A percentile compares a stretch with the other conserved stretches of the same genome.
Evolutionary conservation across 2,113 vertebrate genomes (phyloP).

Genomic region (Neotoma lepida): DNA sequence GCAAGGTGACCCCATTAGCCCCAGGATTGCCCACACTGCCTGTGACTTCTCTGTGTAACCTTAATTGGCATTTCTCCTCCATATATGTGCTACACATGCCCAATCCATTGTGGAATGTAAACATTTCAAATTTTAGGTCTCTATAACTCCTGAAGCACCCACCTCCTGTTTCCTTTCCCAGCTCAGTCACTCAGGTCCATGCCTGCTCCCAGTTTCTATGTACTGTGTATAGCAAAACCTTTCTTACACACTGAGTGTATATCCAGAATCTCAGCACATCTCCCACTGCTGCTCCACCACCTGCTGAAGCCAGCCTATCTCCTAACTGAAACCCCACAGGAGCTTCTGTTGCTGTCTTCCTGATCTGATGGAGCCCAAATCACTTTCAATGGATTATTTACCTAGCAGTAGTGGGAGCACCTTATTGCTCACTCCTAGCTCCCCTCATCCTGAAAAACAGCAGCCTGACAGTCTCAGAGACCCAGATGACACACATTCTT

Average conservation of each 20-base stretch:
- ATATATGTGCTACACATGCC: not conserved
- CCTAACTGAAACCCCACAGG: fast-evolving
- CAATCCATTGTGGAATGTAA: not conserved
- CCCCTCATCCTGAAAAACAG: not conserved
- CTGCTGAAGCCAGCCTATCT: not conserved
- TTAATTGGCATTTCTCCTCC: not conserved
- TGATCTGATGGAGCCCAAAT: fast-evolving
- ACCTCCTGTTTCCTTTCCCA: not conserved
- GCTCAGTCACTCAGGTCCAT: not conserved
- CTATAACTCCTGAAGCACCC: not conserved
- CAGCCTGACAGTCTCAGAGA: too few species aligned
- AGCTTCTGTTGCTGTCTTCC: fast-evolving
- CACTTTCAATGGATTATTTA: not conserved
- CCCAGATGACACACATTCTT: not conserved
- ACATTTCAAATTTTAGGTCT: not conserved
- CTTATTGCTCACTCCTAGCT: fast-evolving
- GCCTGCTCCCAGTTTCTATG: not conserved
- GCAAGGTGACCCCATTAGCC: too few species aligned
- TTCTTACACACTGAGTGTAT: not conserved
- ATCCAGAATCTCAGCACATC: not conserved
- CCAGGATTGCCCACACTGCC: fast-evolving
- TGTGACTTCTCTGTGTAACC: not conserved
- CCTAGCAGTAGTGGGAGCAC: fast-evolving
- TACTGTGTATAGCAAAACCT: not conserved
- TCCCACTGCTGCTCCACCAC: fast-evolving